Conservation (phyloP, 2,888 invertebrate genomes). For the Orthosia gothica region DNA sequence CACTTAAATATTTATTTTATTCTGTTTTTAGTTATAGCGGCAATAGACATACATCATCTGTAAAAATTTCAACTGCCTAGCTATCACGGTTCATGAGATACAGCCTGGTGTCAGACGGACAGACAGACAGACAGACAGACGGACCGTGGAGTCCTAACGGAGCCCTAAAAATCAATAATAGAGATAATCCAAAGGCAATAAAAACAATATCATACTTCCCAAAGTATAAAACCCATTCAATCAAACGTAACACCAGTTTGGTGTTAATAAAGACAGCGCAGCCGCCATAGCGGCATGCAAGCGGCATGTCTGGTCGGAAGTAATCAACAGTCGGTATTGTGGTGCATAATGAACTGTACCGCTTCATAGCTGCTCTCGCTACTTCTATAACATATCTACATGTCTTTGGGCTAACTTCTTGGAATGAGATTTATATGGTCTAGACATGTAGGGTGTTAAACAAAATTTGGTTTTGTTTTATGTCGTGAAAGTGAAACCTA, state of each 20-base stretch:
- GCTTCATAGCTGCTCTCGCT: conserved; percentile 36
- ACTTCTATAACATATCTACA: conserved; percentile 37
- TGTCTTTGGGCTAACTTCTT: conserved; percentile 28
- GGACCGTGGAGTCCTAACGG: too few species aligned
- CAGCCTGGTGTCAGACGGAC: too few species aligned
- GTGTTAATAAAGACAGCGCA: conserved; percentile 50
- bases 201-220: neutral
- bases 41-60: too few species aligned
- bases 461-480: too few species aligned
- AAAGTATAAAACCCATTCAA: conserved; percentile 40
- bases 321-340: conserved; percentile 68
- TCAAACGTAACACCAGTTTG: conserved; percentile 54
- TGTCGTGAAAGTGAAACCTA: too few species aligned
- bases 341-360: conserved; percentile 65
- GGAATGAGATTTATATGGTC: neutral
- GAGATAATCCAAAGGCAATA: too few species aligned
- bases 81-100: too few species aligned
- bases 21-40: too few species aligned
- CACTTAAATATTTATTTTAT: too few species aligned
- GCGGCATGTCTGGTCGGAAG: conserved; percentile 58
- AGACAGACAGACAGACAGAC: too few species aligned
- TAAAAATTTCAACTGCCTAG: too few species aligned
- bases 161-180: too few species aligned
- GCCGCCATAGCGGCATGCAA: conserved; percentile 42
- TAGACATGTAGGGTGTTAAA: neutral